Evolutionary conservation across 2,797 vertebrate species (phyloP), one percentile per base, ranked within the genome.

Genomic region (Diplodus sargus): DNA sequence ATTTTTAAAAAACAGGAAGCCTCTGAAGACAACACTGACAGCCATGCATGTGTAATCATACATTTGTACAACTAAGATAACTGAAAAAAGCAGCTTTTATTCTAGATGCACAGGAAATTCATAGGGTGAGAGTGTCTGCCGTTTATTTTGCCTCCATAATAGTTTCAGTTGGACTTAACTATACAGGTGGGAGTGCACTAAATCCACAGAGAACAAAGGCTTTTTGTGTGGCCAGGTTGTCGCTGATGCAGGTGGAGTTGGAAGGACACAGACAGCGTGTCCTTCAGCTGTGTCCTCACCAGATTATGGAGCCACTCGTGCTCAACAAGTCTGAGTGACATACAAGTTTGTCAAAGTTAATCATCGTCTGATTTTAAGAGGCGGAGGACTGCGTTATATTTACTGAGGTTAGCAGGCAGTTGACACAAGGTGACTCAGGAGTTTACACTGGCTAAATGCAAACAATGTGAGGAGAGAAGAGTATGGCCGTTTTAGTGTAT

Each of bases 181-280:
- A 67, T 70, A 84, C 86, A 86, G 85, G 87, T 90, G 80, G 52
- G 87, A 75, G 6, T 74, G 78, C 74, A 77, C 73, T 3, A 15
- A 45, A 48, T 52, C 43, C 28, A 43, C 58, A 5, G 65, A 75
- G 85, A 87, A 93, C 92, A 94, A 93, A 89, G 89, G 70, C 79
- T 78, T 84, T 85, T 92, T 91, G 89, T 93, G 85, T 80, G 63
- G 69, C 56, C 25, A n/a, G 62, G 65, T 51, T 60, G 65, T 66
- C 7, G 18, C 76, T 45, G 43, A 58, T 73, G 79, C 85, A 91
- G 89, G 90, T 89, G 85, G 76, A 85, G 74, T 14, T 70, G 62
- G 70, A 86, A 76, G 84, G 75, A 87, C 84, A 45, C 23, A 23
- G 78, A 15, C 4, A 20, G 59, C 49, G 30, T 74, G 85, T 84